A percentile compares a stretch with the other conserved stretches of the same genome.
Conservation (phyloP, 2,888 invertebrate genomes). For the Meganola albula region DNA sequence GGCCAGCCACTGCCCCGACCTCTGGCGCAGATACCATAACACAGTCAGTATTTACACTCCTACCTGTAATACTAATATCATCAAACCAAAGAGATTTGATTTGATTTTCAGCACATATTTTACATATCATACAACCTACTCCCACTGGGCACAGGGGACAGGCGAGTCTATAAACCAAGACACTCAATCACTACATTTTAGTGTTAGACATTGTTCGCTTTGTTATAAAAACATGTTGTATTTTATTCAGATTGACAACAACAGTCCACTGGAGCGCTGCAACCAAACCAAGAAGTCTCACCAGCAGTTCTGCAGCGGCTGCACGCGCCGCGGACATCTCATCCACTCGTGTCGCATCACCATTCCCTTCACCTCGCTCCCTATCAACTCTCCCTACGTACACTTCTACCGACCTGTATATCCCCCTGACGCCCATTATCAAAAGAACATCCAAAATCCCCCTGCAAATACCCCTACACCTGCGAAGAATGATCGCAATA, state of each 20-base stretch:
- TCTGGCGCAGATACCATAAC: conserved; percentile 86
- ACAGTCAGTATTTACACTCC: conserved; percentile 62
- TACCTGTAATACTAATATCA: no score
- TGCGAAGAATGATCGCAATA: conserved; percentile 30
- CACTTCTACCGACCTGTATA: conserved; percentile 48
- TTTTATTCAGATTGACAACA: conserved; percentile 60
- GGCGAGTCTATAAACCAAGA: neutral
- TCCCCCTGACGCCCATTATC: conserved; percentile 12
- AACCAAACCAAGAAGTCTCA: conserved; percentile 43
- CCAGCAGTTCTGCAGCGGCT: conserved; percentile 75
- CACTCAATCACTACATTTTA: neutral
- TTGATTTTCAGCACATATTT: no score
- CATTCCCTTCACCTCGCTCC: conserved; percentile 58
- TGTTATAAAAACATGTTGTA: conserved; percentile 1
- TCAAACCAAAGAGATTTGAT: no score
- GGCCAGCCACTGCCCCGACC: conserved; percentile 81
- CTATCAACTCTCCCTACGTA: conserved; percentile 61
- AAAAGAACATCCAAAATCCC: conserved; percentile 28
- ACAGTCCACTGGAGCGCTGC: conserved; percentile 49
- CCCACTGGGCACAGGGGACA: no score
- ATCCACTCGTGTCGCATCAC: conserved; percentile 56
- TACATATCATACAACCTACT: no score
- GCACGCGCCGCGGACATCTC: conserved; percentile 74
- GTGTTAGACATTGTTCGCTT: no score
- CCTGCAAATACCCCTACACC: conserved; percentile 15